These are phyloP conservation scores for Molanna angustata DNA, from an alignment of 2,888 invertebrate genomes.

Conservation along the genomic window DNA sequence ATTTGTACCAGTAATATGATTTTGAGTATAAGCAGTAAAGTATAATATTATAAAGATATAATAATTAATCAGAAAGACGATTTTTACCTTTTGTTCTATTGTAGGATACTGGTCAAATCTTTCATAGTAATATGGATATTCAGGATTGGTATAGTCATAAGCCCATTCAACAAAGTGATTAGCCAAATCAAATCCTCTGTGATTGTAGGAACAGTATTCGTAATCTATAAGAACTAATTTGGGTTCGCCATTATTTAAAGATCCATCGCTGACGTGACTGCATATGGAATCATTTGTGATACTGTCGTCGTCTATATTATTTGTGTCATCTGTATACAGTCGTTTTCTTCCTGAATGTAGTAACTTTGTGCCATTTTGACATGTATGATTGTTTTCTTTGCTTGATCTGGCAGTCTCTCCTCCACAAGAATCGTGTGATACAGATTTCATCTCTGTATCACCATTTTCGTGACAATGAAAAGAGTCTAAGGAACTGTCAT, in stretches of 20 bases:
- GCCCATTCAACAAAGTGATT: constrained; percentile 94
- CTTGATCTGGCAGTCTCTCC: constrained; percentile 18
- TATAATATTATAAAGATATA: too few relatives aligned
- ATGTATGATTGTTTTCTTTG: constrained; percentile 35
- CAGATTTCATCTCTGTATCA: constrained; percentile 7
- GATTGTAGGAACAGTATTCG: constrained; percentile 95
- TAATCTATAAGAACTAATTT: constrained; percentile 83
- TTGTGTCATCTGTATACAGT: constrained; percentile 15
- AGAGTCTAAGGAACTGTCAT: constrained; percentile 28
- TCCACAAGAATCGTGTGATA: constrained; percentile 29
- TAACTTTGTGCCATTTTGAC: not conserved
- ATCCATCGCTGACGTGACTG: constrained; percentile 43
- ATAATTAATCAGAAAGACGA: constrained; percentile 5
- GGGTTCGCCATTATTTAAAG: constrained; percentile 46
- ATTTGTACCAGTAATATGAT: too few relatives aligned
- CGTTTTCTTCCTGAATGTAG: not conserved
- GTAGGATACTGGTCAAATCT: constrained; percentile 69
- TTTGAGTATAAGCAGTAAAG: too few relatives aligned
- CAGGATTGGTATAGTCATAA: constrained; percentile 79
- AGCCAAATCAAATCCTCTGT: constrained; percentile 89
- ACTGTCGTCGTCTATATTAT: constrained; percentile 40
- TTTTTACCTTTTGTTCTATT: constrained; percentile 72
- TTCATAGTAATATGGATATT: constrained; percentile 75
- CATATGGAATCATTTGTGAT: constrained; percentile 45
- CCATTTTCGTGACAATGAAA: constrained; percentile 9